Base-by-base conservation (phyloP, 1,140 invertebrate genomes). In the Oryzaephilus surinamensis region DNA sequence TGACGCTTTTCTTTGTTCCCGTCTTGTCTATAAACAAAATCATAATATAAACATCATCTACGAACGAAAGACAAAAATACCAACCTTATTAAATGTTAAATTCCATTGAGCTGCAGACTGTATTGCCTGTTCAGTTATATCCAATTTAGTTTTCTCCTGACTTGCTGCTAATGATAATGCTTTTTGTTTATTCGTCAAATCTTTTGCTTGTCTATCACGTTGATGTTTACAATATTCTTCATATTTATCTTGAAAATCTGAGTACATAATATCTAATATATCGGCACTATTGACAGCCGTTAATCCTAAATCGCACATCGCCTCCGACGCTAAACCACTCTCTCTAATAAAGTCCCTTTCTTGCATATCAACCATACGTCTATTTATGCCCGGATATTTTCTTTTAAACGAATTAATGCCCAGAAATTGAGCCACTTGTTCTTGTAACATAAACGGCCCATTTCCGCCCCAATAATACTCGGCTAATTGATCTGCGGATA, bases 361-460 rank as follows among this genome's bases (percentile, higher is more conserved):
- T 50, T 90, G 83, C 65, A 87, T 85, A 33, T 91, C 86, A 13
- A 95, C 81, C 28, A 79, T 68, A 33, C 92, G 68, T 37, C 93
- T 69, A 26, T 80, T 78, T 8, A 96, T 60, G 16, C 49, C 48
- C 15, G 92, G 91, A 67, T 97, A 96, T 61, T 92, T 90, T 45
- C 92, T 72, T 62, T 95, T 95, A 60, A 97, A 97, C 19, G 90
- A 93, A 54, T 93, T 95, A 10, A 97, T 81, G 10, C 83, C 85
- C 14, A 97, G 67, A 64, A 84, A 97, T 52, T 92, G 83, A 0
- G 87, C 85, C 29, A 97, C 81, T 66, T 95, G 88, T 65, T 94
- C 90, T 57, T 93, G 90, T 28, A 94, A 73, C 75, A 93, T 84
- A 52, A 75, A 87, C 4, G 77, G 64, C 15, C 75, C 73, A 45